phyloP scores from a whole-genome alignment of 1,140 invertebrate genomes.

The Bombus confusus region DNA sequence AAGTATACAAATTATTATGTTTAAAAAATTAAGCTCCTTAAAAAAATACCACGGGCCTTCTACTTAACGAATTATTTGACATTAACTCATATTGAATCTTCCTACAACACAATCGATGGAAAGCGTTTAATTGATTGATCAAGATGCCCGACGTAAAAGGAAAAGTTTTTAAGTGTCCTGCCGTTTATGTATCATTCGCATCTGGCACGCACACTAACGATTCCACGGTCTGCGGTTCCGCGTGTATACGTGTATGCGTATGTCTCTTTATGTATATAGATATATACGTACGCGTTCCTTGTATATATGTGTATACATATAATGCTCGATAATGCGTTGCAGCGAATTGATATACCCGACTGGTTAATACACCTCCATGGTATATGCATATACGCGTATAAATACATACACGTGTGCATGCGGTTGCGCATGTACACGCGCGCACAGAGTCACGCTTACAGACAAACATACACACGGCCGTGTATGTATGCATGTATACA shows the following conservation, averaged over 20 bases:
- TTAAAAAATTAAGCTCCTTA: too few species aligned
- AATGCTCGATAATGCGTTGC: slow-evolving; percentile 26
- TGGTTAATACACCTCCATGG: not conserved
- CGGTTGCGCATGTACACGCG: slow-evolving; percentile 14
- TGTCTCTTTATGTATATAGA: slow-evolving; percentile 27
- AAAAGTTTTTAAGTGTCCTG: not conserved
- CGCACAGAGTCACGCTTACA: slow-evolving; percentile 36
- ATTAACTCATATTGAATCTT: not conserved
- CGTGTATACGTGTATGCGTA: slow-evolving; percentile 40
- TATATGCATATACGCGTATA: slow-evolving; percentile 9
- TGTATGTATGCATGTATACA: slow-evolving; percentile 68
- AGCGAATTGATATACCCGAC: slow-evolving; percentile 13
- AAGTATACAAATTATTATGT: not conserved
- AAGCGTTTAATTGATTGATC: not conserved
- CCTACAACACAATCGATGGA: too few species aligned
- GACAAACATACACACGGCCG: slow-evolving; percentile 43
- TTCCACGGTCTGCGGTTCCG: slow-evolving; percentile 6
- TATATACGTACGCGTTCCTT: slow-evolving; percentile 35
- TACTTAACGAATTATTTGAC: not conserved
- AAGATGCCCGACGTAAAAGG: not conserved
- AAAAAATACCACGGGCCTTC: not conserved
- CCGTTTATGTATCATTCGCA: slow-evolving; percentile 9
- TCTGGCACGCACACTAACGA: slow-evolving; percentile 17
- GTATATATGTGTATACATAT: slow-evolving; percentile 61
- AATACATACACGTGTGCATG: slow-evolving; percentile 32